These are phyloP conservation scores for Balaeniceps rex DNA, from an alignment of 2,113 vertebrate genomes.

Conservation along the genomic window DNA sequence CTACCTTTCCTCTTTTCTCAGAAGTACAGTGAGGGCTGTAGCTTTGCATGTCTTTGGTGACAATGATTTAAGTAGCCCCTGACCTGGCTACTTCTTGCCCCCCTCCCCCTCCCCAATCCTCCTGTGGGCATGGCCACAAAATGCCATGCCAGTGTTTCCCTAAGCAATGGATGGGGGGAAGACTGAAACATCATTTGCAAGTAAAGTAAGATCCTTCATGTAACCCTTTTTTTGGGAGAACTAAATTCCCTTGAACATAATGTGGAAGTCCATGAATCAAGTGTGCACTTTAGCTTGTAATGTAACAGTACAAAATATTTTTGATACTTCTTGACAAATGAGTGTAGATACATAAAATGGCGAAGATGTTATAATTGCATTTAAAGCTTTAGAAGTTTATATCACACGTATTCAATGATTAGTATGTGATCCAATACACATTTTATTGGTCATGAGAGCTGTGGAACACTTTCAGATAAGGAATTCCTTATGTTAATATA, in stretches of 20 bases:
- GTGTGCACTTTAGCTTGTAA: not conserved
- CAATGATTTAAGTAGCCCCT: not conserved
- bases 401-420: not conserved
- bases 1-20: not conserved
- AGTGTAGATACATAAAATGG: not conserved
- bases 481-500: not conserved
- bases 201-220: not conserved
- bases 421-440: not conserved
- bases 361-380: not conserved
- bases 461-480: not conserved
- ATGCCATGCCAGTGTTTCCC: not conserved
- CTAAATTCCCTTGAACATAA: not conserved
- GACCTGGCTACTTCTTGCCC: not conserved
- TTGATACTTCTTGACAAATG: not conserved
- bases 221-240: not conserved
- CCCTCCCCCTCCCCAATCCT: not conserved
- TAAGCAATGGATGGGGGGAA: not conserved
- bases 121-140: not conserved
- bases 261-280: not conserved
- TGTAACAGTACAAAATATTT: not conserved
- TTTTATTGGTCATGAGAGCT: not conserved
- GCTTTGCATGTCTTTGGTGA: not conserved
- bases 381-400: not conserved
- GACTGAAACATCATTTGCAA: not conserved
- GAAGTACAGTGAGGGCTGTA: not conserved